Conservation (phyloP, 2,888 invertebrate genomes). For the Eulithis testata region DNA sequence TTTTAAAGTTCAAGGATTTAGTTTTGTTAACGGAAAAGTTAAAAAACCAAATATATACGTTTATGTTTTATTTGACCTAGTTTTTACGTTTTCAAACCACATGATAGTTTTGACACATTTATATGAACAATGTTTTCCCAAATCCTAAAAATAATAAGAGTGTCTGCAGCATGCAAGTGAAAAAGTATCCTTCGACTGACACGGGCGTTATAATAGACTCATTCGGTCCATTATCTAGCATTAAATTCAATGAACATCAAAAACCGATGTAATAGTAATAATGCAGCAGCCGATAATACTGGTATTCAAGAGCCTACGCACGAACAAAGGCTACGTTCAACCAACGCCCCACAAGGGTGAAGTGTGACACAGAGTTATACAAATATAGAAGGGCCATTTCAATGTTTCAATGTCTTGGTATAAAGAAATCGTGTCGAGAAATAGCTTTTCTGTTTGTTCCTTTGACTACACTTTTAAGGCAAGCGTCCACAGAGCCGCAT, state of each 20-base stretch:
- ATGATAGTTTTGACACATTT: too few relatives aligned
- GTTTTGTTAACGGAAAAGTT: too few relatives aligned
- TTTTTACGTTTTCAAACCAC: too few relatives aligned
- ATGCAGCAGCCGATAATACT: conserved; percentile 63
- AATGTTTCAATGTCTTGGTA: neutral
- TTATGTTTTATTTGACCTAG: too few relatives aligned
- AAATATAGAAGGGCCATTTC: conserved; percentile 7
- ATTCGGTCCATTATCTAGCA: conserved; percentile 18
- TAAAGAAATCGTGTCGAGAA: neutral
- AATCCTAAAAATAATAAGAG: too few relatives aligned
- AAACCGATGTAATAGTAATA: conserved; percentile 47
- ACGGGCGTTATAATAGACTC: neutral
- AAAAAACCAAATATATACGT: too few relatives aligned
- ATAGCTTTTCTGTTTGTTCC: too few relatives aligned
- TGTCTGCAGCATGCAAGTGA: too few relatives aligned
- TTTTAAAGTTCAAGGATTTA: too few relatives aligned
- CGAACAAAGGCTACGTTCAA: conserved; percentile 65
- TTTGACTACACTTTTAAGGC: too few relatives aligned
- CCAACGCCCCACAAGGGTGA: conserved; percentile 60
- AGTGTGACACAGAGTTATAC: conserved; percentile 41
- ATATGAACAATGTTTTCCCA: too few relatives aligned
- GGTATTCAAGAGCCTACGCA: conserved; percentile 54
- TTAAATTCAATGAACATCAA: conserved; percentile 39
- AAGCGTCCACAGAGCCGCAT: too few relatives aligned
- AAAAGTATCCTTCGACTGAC: neutral